Evolutionary conservation across 2,888 invertebrate genomes (phyloP).

Genomic region (Pyralis farinalis): DNA sequence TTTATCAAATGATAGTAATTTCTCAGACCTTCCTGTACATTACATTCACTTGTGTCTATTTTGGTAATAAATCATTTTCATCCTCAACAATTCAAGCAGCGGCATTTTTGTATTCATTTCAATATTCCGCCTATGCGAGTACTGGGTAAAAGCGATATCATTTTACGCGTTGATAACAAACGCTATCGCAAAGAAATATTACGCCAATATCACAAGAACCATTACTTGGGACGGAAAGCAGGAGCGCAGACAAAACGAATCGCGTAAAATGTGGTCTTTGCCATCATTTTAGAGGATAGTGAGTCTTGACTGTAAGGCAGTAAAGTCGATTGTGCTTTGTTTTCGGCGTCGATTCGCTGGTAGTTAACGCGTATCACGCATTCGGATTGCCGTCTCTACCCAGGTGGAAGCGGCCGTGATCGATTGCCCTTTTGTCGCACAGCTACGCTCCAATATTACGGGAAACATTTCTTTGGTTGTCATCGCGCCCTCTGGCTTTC

Average conservation of each 20-base stretch:
- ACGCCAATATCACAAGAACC: conserved; percentile 59
- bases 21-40: too few relatives aligned
- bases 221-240: conserved; percentile 52
- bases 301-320: conserved; percentile 14
- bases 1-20: too few relatives aligned
- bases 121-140: conserved; percentile 23
- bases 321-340: conserved; percentile 35
- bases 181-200: conserved; percentile 62
- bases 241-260: conserved; percentile 55
- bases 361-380: conserved; percentile 69
- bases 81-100: too few relatives aligned
- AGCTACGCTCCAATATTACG: conserved; percentile 44
- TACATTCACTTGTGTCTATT: too few relatives aligned
- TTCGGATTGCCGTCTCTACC: conserved; percentile 55
- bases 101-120: too few relatives aligned
- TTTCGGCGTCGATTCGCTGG: conserved; percentile 30
- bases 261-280: conserved; percentile 43
- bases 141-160: conserved; percentile 46
- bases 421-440: conserved; percentile 68
- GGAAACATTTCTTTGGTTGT: conserved; percentile 57
- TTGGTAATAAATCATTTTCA: too few relatives aligned
- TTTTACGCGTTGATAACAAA: conserved; percentile 57
- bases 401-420: conserved; percentile 63
- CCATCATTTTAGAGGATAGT: conserved; percentile 26
- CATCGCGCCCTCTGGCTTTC: conserved; percentile 46